Evolutionary conservation across 2,113 vertebrate species (phyloP), one percentile per base, ranked within the genome.

Genomic region (Pundamilia nyererei): DNA sequence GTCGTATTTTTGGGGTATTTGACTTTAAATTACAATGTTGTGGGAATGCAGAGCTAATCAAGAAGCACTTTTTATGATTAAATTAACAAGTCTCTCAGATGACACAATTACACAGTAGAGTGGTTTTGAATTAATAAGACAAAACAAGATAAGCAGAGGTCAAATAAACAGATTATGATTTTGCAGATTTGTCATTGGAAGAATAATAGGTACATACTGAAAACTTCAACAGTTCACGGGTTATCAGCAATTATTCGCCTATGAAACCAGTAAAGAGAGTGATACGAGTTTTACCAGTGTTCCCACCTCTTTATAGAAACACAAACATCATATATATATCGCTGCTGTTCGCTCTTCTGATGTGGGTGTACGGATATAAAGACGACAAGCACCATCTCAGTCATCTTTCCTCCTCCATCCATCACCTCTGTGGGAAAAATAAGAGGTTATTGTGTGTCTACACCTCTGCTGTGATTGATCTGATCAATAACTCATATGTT

Each of bases 401-500:
- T 80, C 54, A 6, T 54, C 2, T 33, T 6, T 51, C 31, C 47
- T 79, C 17, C 72, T 86, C 21, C 15, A 10, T 58, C 33, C 68
- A n/a, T 12, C 5, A 55, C 4, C 24, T 45, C 60, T 38, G 5
- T 15, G 81, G 58, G 70, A 56, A 42, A 79, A 87, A 68, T 19
- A 79, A 24, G 26, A 60, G 10, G 11, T 56, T 77, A 42, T 51
- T 85, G 38, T 51, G 17, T 58, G 82, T 87, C 56, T 42, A 19
- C 75, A 85, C 70, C 49, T 42, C 42, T 7, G 79, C 55, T 82
- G 53, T 82, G 89, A 93, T 86, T 89, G 88, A 93, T 92, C 70
- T 31, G 86, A 92, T 93, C 91, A 90, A 94, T 92, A 94, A 82
- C 80, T 87, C 77, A 89, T 31, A 86, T 89, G 86, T 92, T 92